phyloP scores from a whole-genome alignment of 2,888 invertebrate genomes.

The Dorcus parallelipipedus region DNA sequence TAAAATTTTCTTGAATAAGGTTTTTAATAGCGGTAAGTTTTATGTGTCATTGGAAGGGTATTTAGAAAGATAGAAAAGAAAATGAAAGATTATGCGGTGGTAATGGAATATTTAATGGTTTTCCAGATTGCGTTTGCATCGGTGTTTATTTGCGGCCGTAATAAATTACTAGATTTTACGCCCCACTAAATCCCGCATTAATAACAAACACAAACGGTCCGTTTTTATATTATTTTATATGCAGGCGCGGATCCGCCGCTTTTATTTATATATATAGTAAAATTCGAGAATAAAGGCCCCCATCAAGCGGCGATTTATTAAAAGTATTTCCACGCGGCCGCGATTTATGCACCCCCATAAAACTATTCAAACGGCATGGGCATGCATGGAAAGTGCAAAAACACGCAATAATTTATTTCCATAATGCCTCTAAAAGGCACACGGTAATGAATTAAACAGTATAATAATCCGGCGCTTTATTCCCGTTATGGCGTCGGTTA shows the following conservation, averaged over 20 bases:
- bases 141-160: slow-evolving; percentile 18
- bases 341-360: neutral
- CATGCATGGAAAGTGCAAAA: slow-evolving; percentile 24
- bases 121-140: slow-evolving; percentile 15
- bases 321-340: neutral
- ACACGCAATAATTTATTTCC: slow-evolving; percentile 33
- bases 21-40: too few relatives aligned
- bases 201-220: slow-evolving; percentile 11
- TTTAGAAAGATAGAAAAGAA: slow-evolving; percentile 28
- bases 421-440: slow-evolving; percentile 35
- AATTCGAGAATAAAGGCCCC: neutral
- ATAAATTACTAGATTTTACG: slow-evolving; percentile 17
- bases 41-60: too few relatives aligned
- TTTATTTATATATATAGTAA: neutral
- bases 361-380: neutral
- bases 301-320: slow-evolving; percentile 2
- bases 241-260: neutral
- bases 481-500: slow-evolving; percentile 31
- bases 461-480: slow-evolving; percentile 36
- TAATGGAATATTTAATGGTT: slow-evolving; percentile 16
- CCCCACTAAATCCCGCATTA: slow-evolving; percentile 15
- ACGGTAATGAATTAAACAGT: slow-evolving; percentile 31
- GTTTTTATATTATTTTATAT: neutral
- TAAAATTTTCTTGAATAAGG: too few relatives aligned
- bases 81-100: slow-evolving; percentile 23